A percentile compares a stretch with the other conserved stretches of the same genome.
phyloP scores from a whole-genome alignment of 2,113 vertebrate species.

The Alaudala cheleensis region DNA sequence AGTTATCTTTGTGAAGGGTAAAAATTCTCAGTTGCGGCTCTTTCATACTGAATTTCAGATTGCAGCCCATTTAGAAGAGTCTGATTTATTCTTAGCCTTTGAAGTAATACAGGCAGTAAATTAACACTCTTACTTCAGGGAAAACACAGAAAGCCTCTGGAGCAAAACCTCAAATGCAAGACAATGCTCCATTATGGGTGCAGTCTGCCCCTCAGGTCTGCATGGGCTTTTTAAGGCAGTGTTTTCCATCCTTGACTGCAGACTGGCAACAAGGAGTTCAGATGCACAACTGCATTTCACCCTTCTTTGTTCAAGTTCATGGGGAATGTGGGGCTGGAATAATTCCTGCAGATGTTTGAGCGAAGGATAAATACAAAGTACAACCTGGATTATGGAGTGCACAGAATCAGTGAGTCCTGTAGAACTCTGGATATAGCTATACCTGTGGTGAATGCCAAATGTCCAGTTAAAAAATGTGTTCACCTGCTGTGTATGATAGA shows the following conservation, averaged over 20 bases:
- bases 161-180: neutral
- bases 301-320: neutral
- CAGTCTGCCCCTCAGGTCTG: neutral
- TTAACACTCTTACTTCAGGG: neutral
- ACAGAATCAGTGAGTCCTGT: neutral
- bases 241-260: neutral
- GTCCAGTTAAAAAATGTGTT: neutral
- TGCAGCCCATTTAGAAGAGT: neutral
- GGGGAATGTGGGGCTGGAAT: neutral
- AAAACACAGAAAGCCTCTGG: neutral
- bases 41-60: neutral
- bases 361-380: neutral
- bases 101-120: neutral
- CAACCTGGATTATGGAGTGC: neutral
- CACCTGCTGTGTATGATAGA: neutral
- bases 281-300: neutral
- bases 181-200: neutral
- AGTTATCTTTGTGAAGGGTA: neutral
- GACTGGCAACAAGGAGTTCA: neutral
- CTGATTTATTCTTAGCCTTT: neutral
- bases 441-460: neutral
- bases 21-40: neutral
- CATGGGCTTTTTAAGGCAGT: neutral
- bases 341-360: neutral
- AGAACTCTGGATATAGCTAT: neutral